phyloP scores from a whole-genome alignment of 1,140 invertebrate species.

The Drosophila nannoptera region DNA sequence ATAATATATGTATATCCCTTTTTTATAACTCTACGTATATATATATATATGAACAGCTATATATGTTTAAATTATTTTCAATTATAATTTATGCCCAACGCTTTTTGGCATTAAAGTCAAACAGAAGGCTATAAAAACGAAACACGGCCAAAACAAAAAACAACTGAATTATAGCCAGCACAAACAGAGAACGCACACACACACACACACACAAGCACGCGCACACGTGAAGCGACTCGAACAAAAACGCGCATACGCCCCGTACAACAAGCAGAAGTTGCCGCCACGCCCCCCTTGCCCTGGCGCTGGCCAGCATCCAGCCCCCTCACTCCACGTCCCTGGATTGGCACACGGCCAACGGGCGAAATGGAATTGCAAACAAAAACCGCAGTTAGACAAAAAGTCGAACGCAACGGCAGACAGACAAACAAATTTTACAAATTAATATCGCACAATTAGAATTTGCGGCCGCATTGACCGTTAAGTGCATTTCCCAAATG shows the following conservation, averaged over 20 bases:
- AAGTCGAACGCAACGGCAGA: constrained; percentile 25
- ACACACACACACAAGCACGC: neutral
- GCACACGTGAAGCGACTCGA: constrained; percentile 29
- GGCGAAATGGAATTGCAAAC: constrained; percentile 46
- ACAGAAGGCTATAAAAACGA: constrained; percentile 20
- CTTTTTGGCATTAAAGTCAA: constrained; percentile 49
- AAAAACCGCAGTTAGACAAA: constrained; percentile 70
- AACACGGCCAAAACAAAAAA: constrained; percentile 34
- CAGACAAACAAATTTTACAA: constrained; percentile 62
- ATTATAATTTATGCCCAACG: constrained; percentile 51
- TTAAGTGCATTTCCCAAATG: constrained; percentile 33
- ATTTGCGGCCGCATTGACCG: constrained; percentile 42
- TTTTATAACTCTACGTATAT: constrained; percentile 7
- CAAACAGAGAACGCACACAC: constrained; percentile 28
- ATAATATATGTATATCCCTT: constrained; percentile 7
- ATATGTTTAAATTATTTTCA: constrained; percentile 18
- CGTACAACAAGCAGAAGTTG: constrained; percentile 38
- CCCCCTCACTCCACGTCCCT: constrained; percentile 21
- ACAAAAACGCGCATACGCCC: constrained; percentile 45
- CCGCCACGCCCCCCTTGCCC: constrained; percentile 19
- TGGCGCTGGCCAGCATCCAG: neutral
- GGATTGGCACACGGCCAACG: constrained; percentile 62
- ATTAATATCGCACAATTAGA: constrained; percentile 69
- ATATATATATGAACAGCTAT: neutral
- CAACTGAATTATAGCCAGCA: constrained; percentile 46